phyloP scores from a whole-genome alignment of 2,888 invertebrate genomes.

The Phlogophora meticulosa region DNA sequence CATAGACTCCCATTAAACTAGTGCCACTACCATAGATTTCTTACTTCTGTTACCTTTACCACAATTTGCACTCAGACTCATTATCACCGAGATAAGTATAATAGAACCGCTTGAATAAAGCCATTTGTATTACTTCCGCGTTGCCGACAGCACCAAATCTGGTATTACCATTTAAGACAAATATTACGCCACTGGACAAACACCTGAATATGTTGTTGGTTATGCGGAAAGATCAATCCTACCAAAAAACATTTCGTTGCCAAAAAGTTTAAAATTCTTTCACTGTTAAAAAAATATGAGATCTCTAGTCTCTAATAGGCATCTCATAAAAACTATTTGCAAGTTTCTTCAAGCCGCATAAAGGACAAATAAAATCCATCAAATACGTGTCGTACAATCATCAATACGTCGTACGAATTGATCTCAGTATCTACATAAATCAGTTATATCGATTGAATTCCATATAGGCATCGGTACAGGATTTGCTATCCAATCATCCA shows the following conservation, averaged over 20 bases:
- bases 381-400: too few relatives aligned
- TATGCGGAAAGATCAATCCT: constrained; percentile 39
- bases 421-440: constrained; percentile 9
- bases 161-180: constrained; percentile 56
- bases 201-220: constrained; percentile 58
- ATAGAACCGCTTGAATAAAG: constrained; percentile 51
- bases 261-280: too few relatives aligned
- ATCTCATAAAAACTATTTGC: constrained; percentile 33
- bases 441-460: not conserved
- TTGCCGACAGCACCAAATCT: constrained; percentile 47
- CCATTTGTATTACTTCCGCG: constrained; percentile 59
- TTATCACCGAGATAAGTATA: constrained; percentile 42
- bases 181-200: constrained; percentile 52
- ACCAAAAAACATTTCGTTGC: too few relatives aligned
- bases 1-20: not conserved
- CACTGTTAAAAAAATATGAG: too few relatives aligned
- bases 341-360: not conserved
- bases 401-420: too few relatives aligned
- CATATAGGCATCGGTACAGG: not conserved
- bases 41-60: constrained; percentile 13
- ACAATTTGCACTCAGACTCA: constrained; percentile 39
- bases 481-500: not conserved
- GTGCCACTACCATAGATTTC: constrained; percentile 6
- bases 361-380: not conserved
- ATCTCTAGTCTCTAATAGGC: too few relatives aligned